phyloP scores from a whole-genome alignment of 1,140 invertebrate species.

The Ectropis grisescens region DNA sequence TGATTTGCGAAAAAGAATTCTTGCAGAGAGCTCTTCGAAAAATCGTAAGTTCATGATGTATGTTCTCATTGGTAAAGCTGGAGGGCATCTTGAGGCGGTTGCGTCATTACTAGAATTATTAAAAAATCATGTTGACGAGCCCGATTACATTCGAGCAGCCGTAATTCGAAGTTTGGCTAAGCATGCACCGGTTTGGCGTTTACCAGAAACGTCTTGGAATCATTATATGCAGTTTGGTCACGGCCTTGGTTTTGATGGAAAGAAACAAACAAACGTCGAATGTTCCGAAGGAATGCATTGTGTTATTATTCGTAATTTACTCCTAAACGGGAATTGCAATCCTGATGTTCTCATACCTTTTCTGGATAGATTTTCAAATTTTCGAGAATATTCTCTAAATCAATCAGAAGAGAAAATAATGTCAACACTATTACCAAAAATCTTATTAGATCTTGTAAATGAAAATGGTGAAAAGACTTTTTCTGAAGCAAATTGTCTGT shows the following conservation, averaged over 20 bases:
- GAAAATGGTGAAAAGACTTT: too few species aligned
- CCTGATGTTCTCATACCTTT: too few species aligned
- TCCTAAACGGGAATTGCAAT: conserved; percentile 10
- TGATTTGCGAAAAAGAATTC: conserved; percentile 25
- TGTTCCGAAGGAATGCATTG: conserved; percentile 38
- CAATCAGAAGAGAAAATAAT: conserved; percentile 3
- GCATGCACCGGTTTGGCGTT: conserved; percentile 30
- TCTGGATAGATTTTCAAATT: too few species aligned
- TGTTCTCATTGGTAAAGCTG: conserved; percentile 45
- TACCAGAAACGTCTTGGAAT: conserved; percentile 25
- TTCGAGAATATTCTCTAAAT: conserved; percentile 23
- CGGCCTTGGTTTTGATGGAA: conserved; percentile 12
- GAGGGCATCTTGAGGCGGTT: conserved; percentile 20
- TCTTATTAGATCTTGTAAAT: too few species aligned
- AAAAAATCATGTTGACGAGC: conserved; percentile 29
- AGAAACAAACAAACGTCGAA: not conserved
- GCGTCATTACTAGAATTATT: conserved; percentile 24
- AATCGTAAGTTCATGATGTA: conserved; percentile 35
- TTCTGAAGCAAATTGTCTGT: too few species aligned
- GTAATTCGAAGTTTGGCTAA: conserved; percentile 38
- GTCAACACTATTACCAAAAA: too few species aligned
- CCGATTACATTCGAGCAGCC: conserved; percentile 28
- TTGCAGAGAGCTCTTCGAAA: conserved; percentile 22
- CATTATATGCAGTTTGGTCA: conserved; percentile 23
- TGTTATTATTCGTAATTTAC: conserved; percentile 24